These are phyloP conservation scores for Pseudachorutes palmiensis DNA, from an alignment of 1,140 invertebrate species.

Conservation along the genomic window DNA sequence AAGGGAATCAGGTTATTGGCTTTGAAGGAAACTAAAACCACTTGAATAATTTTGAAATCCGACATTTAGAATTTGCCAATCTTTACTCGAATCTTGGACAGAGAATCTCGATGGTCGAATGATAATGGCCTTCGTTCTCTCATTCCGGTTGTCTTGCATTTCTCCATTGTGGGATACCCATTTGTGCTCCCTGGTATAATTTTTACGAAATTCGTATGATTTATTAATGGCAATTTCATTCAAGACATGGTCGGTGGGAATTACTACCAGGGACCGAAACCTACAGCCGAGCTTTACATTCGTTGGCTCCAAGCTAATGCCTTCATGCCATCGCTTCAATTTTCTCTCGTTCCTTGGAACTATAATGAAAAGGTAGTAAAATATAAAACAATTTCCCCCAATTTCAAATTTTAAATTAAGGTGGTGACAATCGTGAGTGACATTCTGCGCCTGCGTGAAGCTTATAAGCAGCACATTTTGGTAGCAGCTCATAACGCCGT, in stretches of 20 bases:
- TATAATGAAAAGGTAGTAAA: conserved; percentile 49
- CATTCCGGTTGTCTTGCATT: conserved; percentile 64
- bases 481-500: conserved; percentile 53
- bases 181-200: conserved; percentile 77
- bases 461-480: conserved; percentile 55
- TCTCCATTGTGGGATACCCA: conserved; percentile 42
- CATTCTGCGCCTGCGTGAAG: conserved; percentile 60
- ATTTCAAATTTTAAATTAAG: conserved; percentile 40
- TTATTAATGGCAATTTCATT: too few species aligned
- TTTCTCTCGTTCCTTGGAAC: conserved; percentile 79
- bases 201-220: too few species aligned
- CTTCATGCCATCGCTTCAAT: conserved; percentile 80
- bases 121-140: conserved; percentile 67
- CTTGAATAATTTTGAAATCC: neutral
- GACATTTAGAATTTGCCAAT: conserved; percentile 45
- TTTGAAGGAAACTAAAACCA: neutral
- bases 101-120: conserved; percentile 65
- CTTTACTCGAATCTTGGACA: conserved; percentile 59
- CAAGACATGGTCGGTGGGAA: conserved; percentile 93
- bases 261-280: conserved; percentile 45
- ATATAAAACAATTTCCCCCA: neutral
- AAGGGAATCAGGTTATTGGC: conserved; percentile 42
- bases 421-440: conserved; percentile 43
- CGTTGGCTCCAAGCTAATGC: conserved; percentile 79
- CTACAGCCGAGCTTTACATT: conserved; percentile 71